These are phyloP conservation scores for Neotoxoptera formosana DNA, from an alignment of 1,140 invertebrate species.

Conservation along the genomic window DNA sequence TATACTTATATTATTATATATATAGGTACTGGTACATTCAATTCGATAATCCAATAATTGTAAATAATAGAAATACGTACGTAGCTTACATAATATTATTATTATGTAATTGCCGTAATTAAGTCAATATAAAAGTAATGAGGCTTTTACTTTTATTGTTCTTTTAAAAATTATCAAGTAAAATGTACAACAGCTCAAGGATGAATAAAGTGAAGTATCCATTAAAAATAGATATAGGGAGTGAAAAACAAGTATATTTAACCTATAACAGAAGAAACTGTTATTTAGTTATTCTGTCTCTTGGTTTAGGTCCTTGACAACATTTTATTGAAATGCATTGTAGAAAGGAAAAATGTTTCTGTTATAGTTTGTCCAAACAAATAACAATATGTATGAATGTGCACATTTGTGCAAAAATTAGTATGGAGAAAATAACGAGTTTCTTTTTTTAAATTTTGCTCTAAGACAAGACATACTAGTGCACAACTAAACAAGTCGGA, in stretches of 20 bases:
- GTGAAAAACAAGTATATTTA: neutral
- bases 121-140: neutral
- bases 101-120: neutral
- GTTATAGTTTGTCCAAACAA: neutral
- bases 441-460: neutral
- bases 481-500: no score
- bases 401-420: constrained; percentile 2
- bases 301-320: neutral
- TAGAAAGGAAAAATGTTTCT: constrained; percentile 33
- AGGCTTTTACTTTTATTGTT: neutral
- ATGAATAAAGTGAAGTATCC: constrained; percentile 5
- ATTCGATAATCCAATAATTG: neutral
- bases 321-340: neutral
- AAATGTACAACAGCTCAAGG: neutral
- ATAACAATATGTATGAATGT: neutral
- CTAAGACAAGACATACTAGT: neutral
- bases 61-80: neutral
- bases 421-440: constrained; percentile 27
- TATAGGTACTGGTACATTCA: no score
- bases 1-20: neutral
- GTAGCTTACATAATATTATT: neutral
- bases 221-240: neutral
- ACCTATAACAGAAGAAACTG: neutral
- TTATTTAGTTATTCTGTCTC: neutral
- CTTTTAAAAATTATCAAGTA: neutral